These are phyloP conservation scores for Pseudomyrmex dendroicus DNA, from an alignment of 1,140 invertebrate genomes.

Conservation along the genomic window DNA sequence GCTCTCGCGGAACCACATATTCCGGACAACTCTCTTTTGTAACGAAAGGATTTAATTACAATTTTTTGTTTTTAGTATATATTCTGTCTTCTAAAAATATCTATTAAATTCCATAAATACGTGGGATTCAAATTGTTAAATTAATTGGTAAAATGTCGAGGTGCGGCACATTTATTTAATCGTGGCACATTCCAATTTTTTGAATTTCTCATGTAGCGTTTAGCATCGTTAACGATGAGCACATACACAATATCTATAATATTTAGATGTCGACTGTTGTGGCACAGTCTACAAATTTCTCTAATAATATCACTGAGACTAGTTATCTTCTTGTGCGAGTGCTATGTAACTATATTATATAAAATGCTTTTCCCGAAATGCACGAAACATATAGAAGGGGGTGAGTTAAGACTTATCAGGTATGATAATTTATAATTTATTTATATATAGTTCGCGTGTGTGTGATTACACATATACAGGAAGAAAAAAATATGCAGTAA, in stretches of 20 bases:
- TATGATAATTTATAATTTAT: slow-evolving; percentile 84
- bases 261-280: slow-evolving; percentile 65
- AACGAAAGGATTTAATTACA: not conserved
- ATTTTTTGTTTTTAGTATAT: not conserved
- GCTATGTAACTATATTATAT: slow-evolving; percentile 80
- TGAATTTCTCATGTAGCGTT: slow-evolving; percentile 78
- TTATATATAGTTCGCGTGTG: slow-evolving; percentile 68
- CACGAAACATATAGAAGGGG: slow-evolving; percentile 89
- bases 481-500: slow-evolving; percentile 10
- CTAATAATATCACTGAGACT: slow-evolving; percentile 78
- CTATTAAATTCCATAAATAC: not conserved
- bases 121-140: slow-evolving; percentile 32
- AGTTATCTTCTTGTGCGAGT: slow-evolving; percentile 82
- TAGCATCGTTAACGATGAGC: slow-evolving; percentile 80
- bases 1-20: too few relatives aligned
- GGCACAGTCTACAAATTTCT: slow-evolving; percentile 40
- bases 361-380: slow-evolving; percentile 87
- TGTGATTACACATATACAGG: slow-evolving; percentile 69
- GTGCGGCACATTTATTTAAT: not conserved
- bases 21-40: too few relatives aligned
- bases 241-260: slow-evolving; percentile 69
- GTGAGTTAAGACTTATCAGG: slow-evolving; percentile 81
- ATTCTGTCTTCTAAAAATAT: not conserved
- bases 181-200: slow-evolving; percentile 80
- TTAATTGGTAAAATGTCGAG: not conserved